Percentiles rank a stretch among this genome's conserved stretches.
Evolutionary conservation across 2,113 vertebrate species (phyloP).

Genomic region (Eptatretus burgeri): DNA sequence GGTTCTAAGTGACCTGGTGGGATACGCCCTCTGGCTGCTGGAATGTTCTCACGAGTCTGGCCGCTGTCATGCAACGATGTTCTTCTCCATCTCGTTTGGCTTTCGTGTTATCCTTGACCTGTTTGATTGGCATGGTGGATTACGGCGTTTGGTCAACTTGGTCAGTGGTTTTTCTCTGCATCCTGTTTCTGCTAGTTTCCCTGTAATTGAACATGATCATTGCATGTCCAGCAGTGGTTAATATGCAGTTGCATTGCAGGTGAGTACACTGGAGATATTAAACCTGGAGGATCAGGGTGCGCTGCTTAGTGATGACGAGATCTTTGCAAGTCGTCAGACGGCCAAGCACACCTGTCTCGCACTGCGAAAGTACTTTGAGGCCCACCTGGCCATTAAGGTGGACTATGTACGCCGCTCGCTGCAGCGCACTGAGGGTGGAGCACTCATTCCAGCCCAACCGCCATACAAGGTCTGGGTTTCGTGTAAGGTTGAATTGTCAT

Average conservation of each 20-base stretch:
- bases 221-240: neutral
- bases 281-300: conserved; percentile 85
- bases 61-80: conserved; percentile 97
- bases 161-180: conserved; percentile 16
- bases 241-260: conserved; percentile 21
- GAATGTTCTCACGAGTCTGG: conserved; percentile 95
- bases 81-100: conserved; percentile 95
- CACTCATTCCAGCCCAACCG: conserved; percentile 63
- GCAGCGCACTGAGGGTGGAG: conserved; percentile 76
- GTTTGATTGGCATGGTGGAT: conserved; percentile 79
- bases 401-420: conserved; percentile 93
- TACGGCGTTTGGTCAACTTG: conserved; percentile 77
- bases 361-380: conserved; percentile 80
- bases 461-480: conserved; percentile 53
- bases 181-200: no score
- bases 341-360: conserved; percentile 98
- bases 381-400: conserved; percentile 80
- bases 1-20: conserved; percentile 66
- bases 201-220: neutral
- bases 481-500: no score
- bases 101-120: conserved; percentile 85
- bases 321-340: conserved; percentile 91
- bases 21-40: conserved; percentile 84
- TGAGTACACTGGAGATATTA: conserved; percentile 86
- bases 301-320: conserved; percentile 76